These are phyloP conservation scores for Galleria mellonella DNA, from an alignment of 1,140 invertebrate species.

Conservation along the genomic window DNA sequence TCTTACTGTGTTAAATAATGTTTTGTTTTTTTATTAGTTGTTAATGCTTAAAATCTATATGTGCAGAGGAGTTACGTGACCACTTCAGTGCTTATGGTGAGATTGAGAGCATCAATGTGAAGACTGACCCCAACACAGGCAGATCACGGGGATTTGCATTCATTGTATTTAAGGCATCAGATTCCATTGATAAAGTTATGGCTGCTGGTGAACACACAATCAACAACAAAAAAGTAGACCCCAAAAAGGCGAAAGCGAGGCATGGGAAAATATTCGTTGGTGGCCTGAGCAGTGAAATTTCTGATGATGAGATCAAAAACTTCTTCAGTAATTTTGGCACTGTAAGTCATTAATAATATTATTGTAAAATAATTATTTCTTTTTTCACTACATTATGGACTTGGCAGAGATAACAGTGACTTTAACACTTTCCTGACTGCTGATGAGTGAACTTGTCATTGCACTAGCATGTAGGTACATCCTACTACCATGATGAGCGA, in stretches of 20 bases:
- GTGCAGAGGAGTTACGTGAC: conserved; percentile 93
- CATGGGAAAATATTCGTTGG: conserved; percentile 97
- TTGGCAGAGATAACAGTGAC: too few relatives aligned
- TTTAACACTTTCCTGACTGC: too few relatives aligned
- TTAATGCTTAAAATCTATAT: conserved; percentile 53
- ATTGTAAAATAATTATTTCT: too few relatives aligned
- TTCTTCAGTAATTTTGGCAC: conserved; percentile 94
- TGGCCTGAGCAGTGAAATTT: conserved; percentile 90
- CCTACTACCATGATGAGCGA: too few relatives aligned
- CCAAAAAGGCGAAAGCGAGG: conserved; percentile 94
- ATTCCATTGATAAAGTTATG: conserved; percentile 93
- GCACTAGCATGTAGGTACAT: too few relatives aligned
- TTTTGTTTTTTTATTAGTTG: conserved; percentile 5
- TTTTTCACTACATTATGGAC: too few relatives aligned
- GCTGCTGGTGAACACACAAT: conserved; percentile 90
- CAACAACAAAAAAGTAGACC: conserved; percentile 95
- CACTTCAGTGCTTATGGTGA: conserved; percentile 93
- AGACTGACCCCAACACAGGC: conserved; percentile 93
- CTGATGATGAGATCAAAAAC: conserved; percentile 93
- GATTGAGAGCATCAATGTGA: conserved; percentile 95
- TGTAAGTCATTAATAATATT: conserved; percentile 79
- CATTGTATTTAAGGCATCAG: conserved; percentile 92
- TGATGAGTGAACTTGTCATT: too few relatives aligned
- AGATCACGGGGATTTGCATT: conserved; percentile 95
- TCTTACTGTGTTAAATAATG: conserved; percentile 1